Evolutionary conservation across 2,888 invertebrate genomes (phyloP).

Genomic region (Philaethria dido): DNA sequence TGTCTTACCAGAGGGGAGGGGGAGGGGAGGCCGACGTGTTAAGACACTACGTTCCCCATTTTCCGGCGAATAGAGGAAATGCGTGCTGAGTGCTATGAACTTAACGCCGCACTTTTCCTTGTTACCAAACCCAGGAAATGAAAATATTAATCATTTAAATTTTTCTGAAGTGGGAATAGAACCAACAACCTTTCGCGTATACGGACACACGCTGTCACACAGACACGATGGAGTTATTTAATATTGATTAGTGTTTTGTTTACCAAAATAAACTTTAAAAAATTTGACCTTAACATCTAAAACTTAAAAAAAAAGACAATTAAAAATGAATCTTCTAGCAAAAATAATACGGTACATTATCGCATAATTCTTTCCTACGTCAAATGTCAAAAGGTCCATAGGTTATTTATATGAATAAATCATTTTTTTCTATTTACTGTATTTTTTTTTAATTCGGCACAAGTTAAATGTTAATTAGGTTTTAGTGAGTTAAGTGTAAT

Average conservation of each 20-base stretch:
- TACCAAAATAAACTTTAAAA: neutral
- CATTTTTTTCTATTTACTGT: neutral
- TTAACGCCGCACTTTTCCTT: no score
- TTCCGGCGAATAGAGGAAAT: no score
- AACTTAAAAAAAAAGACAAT: neutral
- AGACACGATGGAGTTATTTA: neutral
- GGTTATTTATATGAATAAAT: conserved; percentile 3
- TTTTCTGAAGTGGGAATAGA: no score
- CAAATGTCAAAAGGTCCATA: conserved; percentile 4
- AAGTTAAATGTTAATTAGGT: conserved; percentile 10
- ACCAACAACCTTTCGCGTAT: no score
- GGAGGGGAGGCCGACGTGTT: no score
- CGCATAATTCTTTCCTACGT: neutral
- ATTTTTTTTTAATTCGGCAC: neutral
- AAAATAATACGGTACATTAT: neutral
- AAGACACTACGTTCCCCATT: no score
- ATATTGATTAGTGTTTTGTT: neutral
- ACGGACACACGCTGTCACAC: no score
- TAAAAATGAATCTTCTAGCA: neutral
- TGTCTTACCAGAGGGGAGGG: no score
- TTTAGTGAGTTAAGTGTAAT: neutral
- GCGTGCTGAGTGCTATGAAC: no score
- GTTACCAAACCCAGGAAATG: no score
- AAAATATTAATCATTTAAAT: no score
- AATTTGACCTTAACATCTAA: conserved; percentile 1